phyloP scores from a whole-genome alignment of 2,797 vertebrate genomes.

The Emydoidea blandingii region DNA sequence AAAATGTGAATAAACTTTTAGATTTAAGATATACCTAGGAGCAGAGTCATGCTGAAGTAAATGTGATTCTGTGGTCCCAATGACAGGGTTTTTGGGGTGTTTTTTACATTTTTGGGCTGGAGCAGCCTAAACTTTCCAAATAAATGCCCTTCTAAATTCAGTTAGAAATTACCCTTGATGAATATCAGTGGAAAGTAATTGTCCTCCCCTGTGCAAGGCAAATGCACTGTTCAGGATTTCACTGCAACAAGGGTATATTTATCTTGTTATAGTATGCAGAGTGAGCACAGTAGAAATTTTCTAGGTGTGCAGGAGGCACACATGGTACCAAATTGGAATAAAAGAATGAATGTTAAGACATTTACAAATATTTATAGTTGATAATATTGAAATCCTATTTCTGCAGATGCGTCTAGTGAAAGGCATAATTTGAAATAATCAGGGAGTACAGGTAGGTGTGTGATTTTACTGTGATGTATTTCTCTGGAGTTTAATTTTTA shows the following conservation, averaged over 20 bases:
- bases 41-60: background rate
- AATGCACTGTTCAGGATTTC: background rate
- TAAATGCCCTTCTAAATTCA: background rate
- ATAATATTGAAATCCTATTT: background rate
- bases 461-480: accelerated
- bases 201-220: background rate
- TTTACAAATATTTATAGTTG: background rate
- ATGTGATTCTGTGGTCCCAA: background rate
- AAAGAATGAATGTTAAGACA: background rate
- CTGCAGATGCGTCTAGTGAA: background rate
- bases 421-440: background rate
- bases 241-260: background rate
- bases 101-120: background rate
- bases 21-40: background rate
- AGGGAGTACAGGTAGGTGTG: background rate
- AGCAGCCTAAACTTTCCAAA: accelerated
- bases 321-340: background rate
- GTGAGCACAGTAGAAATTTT: background rate
- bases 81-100: accelerated
- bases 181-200: background rate
- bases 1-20: background rate
- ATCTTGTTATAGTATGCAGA: background rate
- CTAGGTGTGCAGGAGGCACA: background rate
- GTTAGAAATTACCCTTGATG: background rate
- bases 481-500: background rate